phyloP scores from a whole-genome alignment of 2,888 invertebrate species.

The Pediacus dermestoides region DNA sequence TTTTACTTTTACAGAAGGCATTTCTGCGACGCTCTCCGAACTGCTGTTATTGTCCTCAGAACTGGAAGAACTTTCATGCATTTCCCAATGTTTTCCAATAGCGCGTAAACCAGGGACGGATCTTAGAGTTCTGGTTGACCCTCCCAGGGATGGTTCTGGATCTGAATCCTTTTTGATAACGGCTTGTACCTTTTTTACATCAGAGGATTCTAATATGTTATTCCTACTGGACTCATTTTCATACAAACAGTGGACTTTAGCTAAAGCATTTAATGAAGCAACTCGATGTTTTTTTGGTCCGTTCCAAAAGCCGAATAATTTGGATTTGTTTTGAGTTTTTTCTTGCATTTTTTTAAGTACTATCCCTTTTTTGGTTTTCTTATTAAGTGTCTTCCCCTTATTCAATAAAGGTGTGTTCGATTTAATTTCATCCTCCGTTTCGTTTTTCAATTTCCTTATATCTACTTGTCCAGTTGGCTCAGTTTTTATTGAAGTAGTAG shows the following conservation, averaged over 20 bases:
- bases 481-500: slow-evolving; percentile 10
- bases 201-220: slow-evolving; percentile 54
- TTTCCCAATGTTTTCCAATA: slow-evolving; percentile 81
- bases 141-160: not conserved
- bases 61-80: slow-evolving; percentile 65
- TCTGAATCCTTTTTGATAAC: not conserved
- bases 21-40: slow-evolving; percentile 32
- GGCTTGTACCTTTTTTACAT: slow-evolving; percentile 17
- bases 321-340: slow-evolving; percentile 23
- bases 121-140: slow-evolving; percentile 57
- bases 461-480: slow-evolving; percentile 13
- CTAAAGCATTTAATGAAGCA: slow-evolving; percentile 83
- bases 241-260: slow-evolving; percentile 87
- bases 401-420: slow-evolving; percentile 1
- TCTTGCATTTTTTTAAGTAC: slow-evolving; percentile 27
- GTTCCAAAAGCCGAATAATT: slow-evolving; percentile 62
- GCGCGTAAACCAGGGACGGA: slow-evolving; percentile 73
- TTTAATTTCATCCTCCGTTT: not conserved
- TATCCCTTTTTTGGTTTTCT: slow-evolving; percentile 27
- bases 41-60: slow-evolving; percentile 46
- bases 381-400: slow-evolving; percentile 18
- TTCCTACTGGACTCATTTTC: slow-evolving; percentile 83
- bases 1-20: slow-evolving; percentile 34
- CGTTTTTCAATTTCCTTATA: slow-evolving; percentile 12
- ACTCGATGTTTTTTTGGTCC: slow-evolving; percentile 81